Evolutionary conservation across 2,797 vertebrate genomes (phyloP).

Genomic region (Phrynocephalus vlangalii): DNA sequence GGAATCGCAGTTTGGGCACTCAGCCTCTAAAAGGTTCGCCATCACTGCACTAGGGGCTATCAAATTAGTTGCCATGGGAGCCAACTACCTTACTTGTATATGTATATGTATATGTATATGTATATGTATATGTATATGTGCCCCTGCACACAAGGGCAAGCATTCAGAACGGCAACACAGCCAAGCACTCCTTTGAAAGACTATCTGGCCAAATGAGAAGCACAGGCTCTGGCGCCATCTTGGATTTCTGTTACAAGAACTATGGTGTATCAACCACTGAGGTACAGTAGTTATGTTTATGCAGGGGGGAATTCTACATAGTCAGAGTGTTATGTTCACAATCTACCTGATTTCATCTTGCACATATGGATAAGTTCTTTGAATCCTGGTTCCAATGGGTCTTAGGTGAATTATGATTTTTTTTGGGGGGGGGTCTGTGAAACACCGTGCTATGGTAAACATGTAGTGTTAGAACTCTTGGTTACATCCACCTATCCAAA

Average conservation of each 20-base stretch:
- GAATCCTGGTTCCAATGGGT: background rate
- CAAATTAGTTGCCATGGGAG: conserved; percentile 3
- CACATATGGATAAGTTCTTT: background rate
- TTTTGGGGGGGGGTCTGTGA: background rate
- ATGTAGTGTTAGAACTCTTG: background rate
- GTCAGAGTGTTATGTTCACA: background rate
- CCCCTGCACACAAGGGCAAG: background rate
- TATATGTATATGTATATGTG: background rate
- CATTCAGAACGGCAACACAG: background rate
- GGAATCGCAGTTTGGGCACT: too few species aligned
- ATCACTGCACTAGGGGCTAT: background rate
- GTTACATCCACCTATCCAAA: background rate
- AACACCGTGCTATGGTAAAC: background rate
- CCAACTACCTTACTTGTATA: background rate
- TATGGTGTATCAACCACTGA: background rate
- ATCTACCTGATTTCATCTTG: background rate
- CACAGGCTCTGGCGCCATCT: background rate
- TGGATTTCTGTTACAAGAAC: background rate
- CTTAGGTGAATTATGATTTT: background rate
- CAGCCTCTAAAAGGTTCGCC: too few species aligned
- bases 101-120: background rate
- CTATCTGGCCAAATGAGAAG: background rate
- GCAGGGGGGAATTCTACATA: background rate
- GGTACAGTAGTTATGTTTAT: background rate
- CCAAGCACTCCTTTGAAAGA: background rate